These are phyloP conservation scores for Montipora efflorescens DNA, from an alignment of 64 coral and sea anemone genomes.

Conservation along the genomic window DNA sequence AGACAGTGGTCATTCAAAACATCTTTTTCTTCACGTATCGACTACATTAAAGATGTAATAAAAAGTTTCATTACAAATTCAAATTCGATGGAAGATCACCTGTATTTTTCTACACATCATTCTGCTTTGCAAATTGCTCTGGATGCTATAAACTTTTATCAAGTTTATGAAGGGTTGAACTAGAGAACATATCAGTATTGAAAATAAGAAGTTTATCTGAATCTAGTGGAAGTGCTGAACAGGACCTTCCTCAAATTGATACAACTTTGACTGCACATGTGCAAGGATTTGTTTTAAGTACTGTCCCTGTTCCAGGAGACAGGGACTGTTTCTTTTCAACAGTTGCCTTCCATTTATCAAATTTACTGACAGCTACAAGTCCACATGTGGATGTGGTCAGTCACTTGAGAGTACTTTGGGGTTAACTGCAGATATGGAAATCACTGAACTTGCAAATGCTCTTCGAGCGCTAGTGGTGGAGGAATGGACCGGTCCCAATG, in stretches of 20 bases:
- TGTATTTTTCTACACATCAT: neutral
- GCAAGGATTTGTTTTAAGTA: conserved; percentile 24
- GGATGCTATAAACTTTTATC: conserved; percentile 49
- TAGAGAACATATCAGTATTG: conserved; percentile 23
- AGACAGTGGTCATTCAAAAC: neutral
- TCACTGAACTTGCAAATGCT: conserved; percentile 3
- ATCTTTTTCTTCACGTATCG: neutral
- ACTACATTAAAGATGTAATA: neutral
- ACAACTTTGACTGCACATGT: conserved; percentile 24
- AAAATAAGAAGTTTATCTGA: neutral
- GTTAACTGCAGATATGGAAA: neutral
- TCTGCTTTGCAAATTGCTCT: conserved; percentile 5
- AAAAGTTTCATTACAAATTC: neutral
- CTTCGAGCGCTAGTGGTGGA: conserved; percentile 22
- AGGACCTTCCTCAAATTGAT: neutral
- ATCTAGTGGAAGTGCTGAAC: neutral
- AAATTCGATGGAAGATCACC: neutral
- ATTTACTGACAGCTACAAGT: neutral
- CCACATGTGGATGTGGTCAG: neutral
- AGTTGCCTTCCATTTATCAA: conserved; percentile 37
- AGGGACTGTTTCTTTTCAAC: conserved; percentile 61
- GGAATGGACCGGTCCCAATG: conserved; percentile 26
- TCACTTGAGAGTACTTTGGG: conserved; percentile 48
- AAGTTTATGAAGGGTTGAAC: conserved; percentile 28
- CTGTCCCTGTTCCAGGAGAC: conserved; percentile 28